Conservation (phyloP, 2,113 vertebrate species). For the Cnemophilus loriae region DNA sequence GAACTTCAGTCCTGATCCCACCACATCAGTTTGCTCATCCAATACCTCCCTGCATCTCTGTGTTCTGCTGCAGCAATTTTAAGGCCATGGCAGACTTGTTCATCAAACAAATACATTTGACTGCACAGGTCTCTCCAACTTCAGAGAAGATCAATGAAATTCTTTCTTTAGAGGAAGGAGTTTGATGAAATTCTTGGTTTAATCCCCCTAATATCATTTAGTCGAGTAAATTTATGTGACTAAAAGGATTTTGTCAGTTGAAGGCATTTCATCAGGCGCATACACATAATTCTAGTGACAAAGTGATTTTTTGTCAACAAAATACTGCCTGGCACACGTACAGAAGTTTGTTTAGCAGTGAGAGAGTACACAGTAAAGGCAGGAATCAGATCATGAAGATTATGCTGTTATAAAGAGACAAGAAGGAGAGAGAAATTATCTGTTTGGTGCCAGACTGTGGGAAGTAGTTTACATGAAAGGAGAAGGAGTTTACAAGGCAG, state of each 20-base stretch:
- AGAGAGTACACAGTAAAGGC: not conserved
- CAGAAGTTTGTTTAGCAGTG: slow-evolving; percentile 1
- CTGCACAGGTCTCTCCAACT: not conserved
- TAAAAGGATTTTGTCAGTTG: slow-evolving; percentile 54
- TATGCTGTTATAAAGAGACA: not conserved
- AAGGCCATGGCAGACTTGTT: not conserved
- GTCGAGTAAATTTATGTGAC: slow-evolving; percentile 5
- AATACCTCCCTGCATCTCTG: not conserved
- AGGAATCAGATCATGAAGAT: not conserved
- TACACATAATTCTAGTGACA: slow-evolving; percentile 6
- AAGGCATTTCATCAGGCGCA: not conserved
- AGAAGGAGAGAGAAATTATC: not conserved
- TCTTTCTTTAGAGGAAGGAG: slow-evolving; percentile 35
- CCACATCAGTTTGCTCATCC: fast-evolving
- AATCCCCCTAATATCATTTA: slow-evolving; percentile 39
- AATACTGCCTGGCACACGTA: not conserved
- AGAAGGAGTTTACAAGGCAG: not conserved
- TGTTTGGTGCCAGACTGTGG: slow-evolving; percentile 1
- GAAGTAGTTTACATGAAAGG: slow-evolving; percentile 18
- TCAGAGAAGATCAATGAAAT: slow-evolving; percentile 44
- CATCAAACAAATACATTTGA: slow-evolving; percentile 23
- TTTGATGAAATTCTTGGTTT: slow-evolving; percentile 21
- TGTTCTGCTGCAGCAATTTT: not conserved
- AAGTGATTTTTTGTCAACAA: slow-evolving; percentile 45
- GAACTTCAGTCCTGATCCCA: not conserved